Percentiles rank a stretch among this genome's conserved stretches.
phyloP scores from a whole-genome alignment of 2,113 vertebrate species.

The Rhipidura dahli region DNA sequence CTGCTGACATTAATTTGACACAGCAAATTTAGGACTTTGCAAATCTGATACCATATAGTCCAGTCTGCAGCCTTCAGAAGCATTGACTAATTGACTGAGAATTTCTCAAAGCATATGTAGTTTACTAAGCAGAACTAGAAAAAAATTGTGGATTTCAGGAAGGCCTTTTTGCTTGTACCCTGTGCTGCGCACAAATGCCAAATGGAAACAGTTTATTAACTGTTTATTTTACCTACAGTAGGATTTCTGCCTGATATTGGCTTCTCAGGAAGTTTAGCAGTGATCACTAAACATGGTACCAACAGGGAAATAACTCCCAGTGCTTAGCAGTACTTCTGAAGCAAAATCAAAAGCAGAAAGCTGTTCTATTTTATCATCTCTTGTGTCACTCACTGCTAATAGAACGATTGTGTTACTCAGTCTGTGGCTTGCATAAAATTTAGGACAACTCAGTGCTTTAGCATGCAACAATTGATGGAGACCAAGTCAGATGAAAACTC shows the following conservation, averaged over 20 bases:
- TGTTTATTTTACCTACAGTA: not conserved
- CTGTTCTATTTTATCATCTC: no score
- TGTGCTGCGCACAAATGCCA: not conserved
- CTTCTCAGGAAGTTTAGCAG: not conserved
- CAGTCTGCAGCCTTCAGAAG: not conserved
- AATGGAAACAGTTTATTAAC: not conserved
- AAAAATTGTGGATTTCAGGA: not conserved
- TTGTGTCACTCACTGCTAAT: not conserved
- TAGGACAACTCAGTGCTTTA: not conserved
- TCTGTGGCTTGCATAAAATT: not conserved
- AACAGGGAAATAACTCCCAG: no score
- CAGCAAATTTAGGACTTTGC: not conserved
- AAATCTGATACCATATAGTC: not conserved
- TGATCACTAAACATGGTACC: no score
- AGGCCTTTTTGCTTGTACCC: rapidly evolving
- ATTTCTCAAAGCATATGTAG: not conserved
- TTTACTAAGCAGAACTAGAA: not conserved
- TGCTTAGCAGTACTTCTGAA: no score
- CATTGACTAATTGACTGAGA: not conserved
- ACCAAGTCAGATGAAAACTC: not conserved
- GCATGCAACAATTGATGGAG: not conserved
- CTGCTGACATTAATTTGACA: not conserved
- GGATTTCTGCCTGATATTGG: not conserved
- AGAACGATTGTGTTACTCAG: not conserved
- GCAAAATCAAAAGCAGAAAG: no score